These are phyloP conservation scores for Antennarius maculatus DNA, from an alignment of 2,797 vertebrate species.

Conservation along the genomic window DNA sequence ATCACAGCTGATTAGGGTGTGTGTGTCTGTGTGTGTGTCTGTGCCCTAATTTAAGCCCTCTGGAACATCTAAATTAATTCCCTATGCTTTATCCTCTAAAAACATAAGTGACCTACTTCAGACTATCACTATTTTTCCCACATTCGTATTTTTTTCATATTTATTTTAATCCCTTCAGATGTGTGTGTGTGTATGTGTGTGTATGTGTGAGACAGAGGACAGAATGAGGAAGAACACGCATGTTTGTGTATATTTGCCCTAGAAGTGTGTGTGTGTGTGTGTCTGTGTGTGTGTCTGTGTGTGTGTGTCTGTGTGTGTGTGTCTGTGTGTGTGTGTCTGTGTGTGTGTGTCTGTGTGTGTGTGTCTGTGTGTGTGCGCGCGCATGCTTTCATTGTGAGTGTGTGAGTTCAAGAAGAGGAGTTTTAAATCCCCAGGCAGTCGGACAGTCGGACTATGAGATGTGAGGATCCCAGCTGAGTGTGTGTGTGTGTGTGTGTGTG, in stretches of 20 bases:
- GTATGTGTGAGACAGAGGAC: slow-evolving; percentile 14
- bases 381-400: slow-evolving; percentile 12
- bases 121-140: slow-evolving; percentile 57
- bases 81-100: slow-evolving; percentile 70
- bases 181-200: not conserved
- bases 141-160: slow-evolving; percentile 35
- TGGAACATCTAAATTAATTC: slow-evolving; percentile 71
- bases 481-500: slow-evolving; percentile 16
- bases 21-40: slow-evolving; percentile 23
- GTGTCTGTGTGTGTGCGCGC: slow-evolving; percentile 10
- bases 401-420: slow-evolving; percentile 25
- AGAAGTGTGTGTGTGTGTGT: not conserved
- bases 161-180: slow-evolving; percentile 45
- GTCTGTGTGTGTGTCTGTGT: not conserved
- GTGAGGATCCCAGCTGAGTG: slow-evolving; percentile 38
- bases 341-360: slow-evolving; percentile 8
- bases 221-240: not conserved
- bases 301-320: slow-evolving; percentile 11
- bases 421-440: slow-evolving; percentile 51
- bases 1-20: slow-evolving; percentile 61
- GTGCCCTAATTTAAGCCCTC: slow-evolving; percentile 59
- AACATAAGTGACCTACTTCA: slow-evolving; percentile 76
- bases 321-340: not conserved
- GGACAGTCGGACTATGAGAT: slow-evolving; percentile 46
- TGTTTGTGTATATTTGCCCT: slow-evolving; percentile 6